Conservation (phyloP, 2,888 invertebrate species). For the Tetramorium bicarinatum region DNA sequence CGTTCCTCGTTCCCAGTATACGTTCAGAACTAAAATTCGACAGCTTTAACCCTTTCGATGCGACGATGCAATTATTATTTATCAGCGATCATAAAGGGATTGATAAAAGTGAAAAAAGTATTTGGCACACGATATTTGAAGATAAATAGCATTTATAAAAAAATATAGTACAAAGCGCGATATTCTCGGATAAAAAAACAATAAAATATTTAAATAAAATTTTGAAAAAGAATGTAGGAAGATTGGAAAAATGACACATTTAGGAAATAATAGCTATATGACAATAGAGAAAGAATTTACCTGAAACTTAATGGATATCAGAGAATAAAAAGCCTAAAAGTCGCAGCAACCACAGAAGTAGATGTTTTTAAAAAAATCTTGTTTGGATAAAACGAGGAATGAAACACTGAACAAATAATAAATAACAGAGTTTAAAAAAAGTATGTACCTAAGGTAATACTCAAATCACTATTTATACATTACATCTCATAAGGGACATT, state of each 20-base stretch:
- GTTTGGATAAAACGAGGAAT: neutral
- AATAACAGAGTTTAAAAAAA: neutral
- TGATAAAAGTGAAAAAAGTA: neutral
- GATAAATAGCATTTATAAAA: neutral
- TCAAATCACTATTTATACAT: neutral
- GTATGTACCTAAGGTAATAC: neutral
- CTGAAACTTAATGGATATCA: neutral
- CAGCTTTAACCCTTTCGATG: neutral
- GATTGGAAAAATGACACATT: neutral
- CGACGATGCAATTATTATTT: neutral
- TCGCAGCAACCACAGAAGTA: neutral
- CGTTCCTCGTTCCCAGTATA: constrained; percentile 7
- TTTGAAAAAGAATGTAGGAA: neutral
- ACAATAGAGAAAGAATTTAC: neutral
- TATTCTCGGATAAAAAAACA: neutral
- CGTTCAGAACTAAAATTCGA: neutral
- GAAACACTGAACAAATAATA: constrained; percentile 1
- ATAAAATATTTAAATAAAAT: neutral
- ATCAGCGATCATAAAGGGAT: neutral
- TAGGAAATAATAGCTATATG: neutral
- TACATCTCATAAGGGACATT: neutral
- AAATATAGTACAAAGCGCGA: neutral
- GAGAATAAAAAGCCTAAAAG: neutral
- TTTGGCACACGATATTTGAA: neutral
- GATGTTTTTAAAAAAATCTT: constrained; percentile 14